Base-by-base conservation (phyloP, 35 echinoderm and acorn worm genomes). In the Heliocidaris tuberculata region DNA sequence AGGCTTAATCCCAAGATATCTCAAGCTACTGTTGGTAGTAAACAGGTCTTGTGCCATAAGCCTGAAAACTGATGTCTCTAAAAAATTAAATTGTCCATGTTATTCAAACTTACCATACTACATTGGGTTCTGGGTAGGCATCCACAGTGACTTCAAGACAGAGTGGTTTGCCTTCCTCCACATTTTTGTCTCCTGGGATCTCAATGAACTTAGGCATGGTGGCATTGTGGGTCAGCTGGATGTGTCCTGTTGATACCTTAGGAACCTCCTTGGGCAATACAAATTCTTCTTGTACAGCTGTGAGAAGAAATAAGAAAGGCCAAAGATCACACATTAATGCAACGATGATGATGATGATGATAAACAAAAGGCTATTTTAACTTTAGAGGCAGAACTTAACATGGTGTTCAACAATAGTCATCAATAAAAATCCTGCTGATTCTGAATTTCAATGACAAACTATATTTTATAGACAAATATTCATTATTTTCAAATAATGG, bases 141-240 rank as follows among this genome's bases (percentile, higher is more conserved):
- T 96, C 96, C 17, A 99, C 96, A 12, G 95, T 60, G 85, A 96
- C 95, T 19, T 85, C 70, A 11, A 99, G 65, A 27, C 92, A 94
- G 7, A 95, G 90, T 30, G 95, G 85, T 48, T 96, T 96, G 7
- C 98, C 98, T 86, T 99, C 98, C 85, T 97, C 96, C 6, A 94
- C 96, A 27, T 49, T 95, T 47, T 47, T 94, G 17, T 98, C 96
- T 48, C 85, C 93, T 31, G 97, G 97, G 50, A 94, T 92, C 86
- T 98, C 93, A 10, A 95, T 49, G 92, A 97, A 98, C 48, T 93
- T 94, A 2, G 94, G 97, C 19, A 94, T 92, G 13, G 59, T 94
- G 16, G 95, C 94, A 48, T 97, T 90, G 91, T 85, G 88, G 16
- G 61, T 88, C 48, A 94, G 48, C 32, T 49, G 7, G 78, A 94